Evolutionary conservation across 2,113 vertebrate genomes (phyloP).

Genomic region (Dipodomys ordii): DNA sequence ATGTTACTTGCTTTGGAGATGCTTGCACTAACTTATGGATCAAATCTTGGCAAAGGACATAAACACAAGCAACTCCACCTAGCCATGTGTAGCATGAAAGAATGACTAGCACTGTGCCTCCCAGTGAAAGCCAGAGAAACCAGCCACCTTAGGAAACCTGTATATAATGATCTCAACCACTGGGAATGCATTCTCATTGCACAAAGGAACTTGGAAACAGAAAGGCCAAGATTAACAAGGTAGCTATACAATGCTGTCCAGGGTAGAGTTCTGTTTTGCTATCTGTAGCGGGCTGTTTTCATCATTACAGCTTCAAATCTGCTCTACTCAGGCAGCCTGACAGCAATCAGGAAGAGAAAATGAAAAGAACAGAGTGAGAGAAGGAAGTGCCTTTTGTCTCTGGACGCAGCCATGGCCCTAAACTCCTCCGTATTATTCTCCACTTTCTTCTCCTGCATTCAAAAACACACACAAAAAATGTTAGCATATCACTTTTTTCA

Average conservation of each 20-base stretch:
- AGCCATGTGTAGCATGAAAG: background rate
- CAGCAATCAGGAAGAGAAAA: background rate
- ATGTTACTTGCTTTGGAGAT: background rate
- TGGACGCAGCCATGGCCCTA: background rate
- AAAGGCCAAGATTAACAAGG: background rate
- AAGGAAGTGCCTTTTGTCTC: background rate
- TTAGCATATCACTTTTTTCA: background rate
- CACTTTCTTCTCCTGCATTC: background rate
- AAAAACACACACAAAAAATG: background rate
- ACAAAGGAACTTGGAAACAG: background rate
- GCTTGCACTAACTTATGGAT: background rate
- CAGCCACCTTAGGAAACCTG: background rate
- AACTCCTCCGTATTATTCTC: background rate
- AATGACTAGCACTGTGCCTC: too few relatives aligned
- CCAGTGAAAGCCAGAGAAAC: background rate
- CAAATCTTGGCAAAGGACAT: background rate
- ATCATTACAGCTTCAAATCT: background rate
- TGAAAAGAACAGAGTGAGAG: background rate
- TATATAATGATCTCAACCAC: background rate
- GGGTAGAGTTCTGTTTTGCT: accelerated
- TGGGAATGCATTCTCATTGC: background rate
- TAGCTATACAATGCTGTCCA: background rate
- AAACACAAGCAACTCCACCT: background rate
- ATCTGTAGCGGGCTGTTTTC: background rate
- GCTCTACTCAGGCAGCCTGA: background rate